These are phyloP conservation scores for Thysanoteuthis rhombus DNA, from an alignment of 2,888 invertebrate species.

Conservation along the genomic window DNA sequence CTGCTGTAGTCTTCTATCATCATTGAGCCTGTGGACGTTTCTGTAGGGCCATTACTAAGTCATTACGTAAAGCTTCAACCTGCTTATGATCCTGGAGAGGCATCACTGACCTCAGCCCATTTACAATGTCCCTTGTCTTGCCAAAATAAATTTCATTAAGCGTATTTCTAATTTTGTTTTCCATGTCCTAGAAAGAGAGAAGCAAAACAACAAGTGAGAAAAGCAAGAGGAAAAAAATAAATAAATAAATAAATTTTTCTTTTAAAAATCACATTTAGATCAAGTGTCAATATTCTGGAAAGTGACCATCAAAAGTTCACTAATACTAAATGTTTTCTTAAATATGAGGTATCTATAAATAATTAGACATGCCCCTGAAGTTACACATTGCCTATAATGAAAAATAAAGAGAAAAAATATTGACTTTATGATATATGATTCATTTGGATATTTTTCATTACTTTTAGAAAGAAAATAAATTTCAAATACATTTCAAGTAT, in stretches of 20 bases:
- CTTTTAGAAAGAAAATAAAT: too few relatives aligned
- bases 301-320: neutral
- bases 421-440: too few relatives aligned
- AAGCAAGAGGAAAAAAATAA: neutral
- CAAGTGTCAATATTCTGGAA: too few relatives aligned
- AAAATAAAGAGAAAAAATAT: too few relatives aligned
- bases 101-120: conserved; percentile 85
- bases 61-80: conserved; percentile 45
- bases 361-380: too few relatives aligned
- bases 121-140: conserved; percentile 98
- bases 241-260: too few relatives aligned
- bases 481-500: too few relatives aligned
- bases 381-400: too few relatives aligned
- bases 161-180: conserved; percentile 98
- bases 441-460: too few relatives aligned
- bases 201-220: conserved; percentile 17
- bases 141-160: conserved; percentile 99
- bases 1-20: conserved; percentile 29
- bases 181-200: conserved; percentile 80
- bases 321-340: neutral
- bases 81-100: conserved; percentile 77
- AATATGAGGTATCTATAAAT: neutral
- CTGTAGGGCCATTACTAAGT: conserved; percentile 48
- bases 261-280: neutral
- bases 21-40: conserved; percentile 44